These are phyloP conservation scores for Tenthredo notha DNA, from an alignment of 2,888 invertebrate species.

Conservation along the genomic window DNA sequence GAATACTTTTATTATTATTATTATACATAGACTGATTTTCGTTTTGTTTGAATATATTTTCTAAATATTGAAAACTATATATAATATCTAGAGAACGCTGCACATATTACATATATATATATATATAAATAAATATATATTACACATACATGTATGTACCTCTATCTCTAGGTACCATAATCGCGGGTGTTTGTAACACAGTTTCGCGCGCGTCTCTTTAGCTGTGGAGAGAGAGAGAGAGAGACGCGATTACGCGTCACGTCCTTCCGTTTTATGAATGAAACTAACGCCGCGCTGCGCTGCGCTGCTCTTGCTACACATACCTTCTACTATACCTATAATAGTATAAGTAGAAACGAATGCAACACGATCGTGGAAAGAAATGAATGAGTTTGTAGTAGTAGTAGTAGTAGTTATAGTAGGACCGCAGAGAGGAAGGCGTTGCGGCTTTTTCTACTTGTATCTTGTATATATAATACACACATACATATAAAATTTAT, in stretches of 20 bases:
- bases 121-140: no score
- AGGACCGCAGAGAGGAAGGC: neutral
- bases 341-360: neutral
- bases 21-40: no score
- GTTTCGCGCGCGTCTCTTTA: neutral
- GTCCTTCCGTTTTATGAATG: slow-evolving; percentile 35
- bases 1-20: no score
- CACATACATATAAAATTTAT: neutral
- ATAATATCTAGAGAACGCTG: no score
- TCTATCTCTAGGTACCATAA: neutral
- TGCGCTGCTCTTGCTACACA: neutral
- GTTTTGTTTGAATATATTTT: no score
- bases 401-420: neutral
- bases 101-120: neutral
- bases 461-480: neutral
- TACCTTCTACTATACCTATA: neutral
- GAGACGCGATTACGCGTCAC: slow-evolving; percentile 28
- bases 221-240: neutral
- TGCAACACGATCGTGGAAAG: slow-evolving; percentile 19
- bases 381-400: neutral
- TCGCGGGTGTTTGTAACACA: neutral
- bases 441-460: neutral
- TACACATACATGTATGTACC: neutral
- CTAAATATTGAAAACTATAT: no score
- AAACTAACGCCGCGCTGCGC: slow-evolving; percentile 19